Conservation (phyloP, 2,888 invertebrate species). For the Electrophaes corylata region DNA sequence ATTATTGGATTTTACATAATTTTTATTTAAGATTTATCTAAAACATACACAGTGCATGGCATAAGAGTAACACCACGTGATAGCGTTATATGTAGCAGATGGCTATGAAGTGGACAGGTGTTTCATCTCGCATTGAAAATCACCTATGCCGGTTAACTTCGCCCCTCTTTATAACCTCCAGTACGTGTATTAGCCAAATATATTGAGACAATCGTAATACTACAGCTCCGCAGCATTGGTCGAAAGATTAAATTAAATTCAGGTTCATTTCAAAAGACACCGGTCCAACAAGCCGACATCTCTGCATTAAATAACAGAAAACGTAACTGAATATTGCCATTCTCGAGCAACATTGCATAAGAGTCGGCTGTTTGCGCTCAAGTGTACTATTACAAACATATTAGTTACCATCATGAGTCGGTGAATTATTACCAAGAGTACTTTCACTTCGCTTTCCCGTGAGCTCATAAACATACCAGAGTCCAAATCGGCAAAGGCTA, state of each 20-base stretch:
- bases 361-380: conserved; percentile 30
- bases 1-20: neutral
- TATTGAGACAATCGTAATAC: neutral
- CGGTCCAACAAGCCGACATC: conserved; percentile 20
- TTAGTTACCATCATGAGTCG: conserved; percentile 42
- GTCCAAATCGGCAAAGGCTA: conserved; percentile 1
- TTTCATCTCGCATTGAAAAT: too few species aligned
- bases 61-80: neutral
- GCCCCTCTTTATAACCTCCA: too few species aligned
- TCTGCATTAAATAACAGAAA: conserved; percentile 32
- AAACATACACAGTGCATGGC: too few species aligned
- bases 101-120: neutral
- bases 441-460: conserved; percentile 38
- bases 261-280: conserved; percentile 22
- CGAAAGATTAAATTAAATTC: conserved; percentile 8
- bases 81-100: neutral
- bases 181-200: too few species aligned
- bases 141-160: too few species aligned
- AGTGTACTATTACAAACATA: conserved; percentile 43
- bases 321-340: conserved; percentile 42
- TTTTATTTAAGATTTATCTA: too few species aligned
- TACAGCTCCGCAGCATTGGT: conserved; percentile 11
- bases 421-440: conserved; percentile 37
- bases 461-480: conserved; percentile 20
- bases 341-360: conserved; percentile 36